Conservation (phyloP, 2,113 vertebrate species). For the Bambusicola thoracicus region DNA sequence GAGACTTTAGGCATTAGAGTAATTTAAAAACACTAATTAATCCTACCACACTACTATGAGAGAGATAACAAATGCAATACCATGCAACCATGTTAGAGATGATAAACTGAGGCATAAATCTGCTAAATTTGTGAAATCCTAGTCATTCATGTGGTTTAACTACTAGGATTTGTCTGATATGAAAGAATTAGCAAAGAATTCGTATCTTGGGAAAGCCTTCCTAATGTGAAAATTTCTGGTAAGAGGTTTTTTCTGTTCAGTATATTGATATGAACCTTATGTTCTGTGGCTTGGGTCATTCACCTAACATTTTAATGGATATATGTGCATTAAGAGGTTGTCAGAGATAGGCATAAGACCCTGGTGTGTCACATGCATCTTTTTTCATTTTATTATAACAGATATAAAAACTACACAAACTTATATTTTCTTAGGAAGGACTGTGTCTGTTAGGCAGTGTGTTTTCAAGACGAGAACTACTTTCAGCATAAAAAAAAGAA, state of each 20-base stretch:
- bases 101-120: slow-evolving; percentile 8
- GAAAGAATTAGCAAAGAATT: neutral
- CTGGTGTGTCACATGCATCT: neutral
- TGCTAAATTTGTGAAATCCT: neutral
- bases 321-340: neutral
- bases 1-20: neutral
- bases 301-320: neutral
- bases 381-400: neutral
- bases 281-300: neutral
- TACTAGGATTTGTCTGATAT: neutral
- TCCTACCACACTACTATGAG: neutral
- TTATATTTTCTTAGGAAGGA: neutral
- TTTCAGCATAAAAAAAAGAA: neutral
- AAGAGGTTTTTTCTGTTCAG: neutral
- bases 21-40: slow-evolving; percentile 45
- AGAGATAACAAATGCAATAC: neutral
- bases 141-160: neutral
- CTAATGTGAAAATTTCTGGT: neutral
- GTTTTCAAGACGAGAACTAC: neutral
- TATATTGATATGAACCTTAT: neutral
- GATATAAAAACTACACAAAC: neutral
- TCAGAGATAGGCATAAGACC: neutral
- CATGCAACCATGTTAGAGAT: neutral
- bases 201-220: neutral
- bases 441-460: neutral